Evolutionary conservation across 2,113 vertebrate species (phyloP), one percentile per base, ranked within the genome.

Genomic region (Fulmarus glacialis): DNA sequence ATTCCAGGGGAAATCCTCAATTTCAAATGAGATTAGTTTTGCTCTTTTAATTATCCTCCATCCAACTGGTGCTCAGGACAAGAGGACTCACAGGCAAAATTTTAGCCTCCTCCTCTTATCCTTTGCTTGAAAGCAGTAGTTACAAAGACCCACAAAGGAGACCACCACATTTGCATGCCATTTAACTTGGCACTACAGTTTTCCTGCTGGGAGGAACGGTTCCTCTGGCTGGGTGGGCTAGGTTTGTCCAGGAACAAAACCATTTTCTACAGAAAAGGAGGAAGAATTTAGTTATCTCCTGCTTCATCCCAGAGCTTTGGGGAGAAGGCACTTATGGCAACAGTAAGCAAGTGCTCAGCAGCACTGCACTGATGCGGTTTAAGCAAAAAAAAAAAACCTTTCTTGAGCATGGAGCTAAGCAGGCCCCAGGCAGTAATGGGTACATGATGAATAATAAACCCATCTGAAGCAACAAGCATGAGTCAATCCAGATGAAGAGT

Each of bases 401-500:
- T 80, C 45, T 79, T 71, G 23, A 82, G 62, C 68, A 84, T 55
- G 45, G 32, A 92, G 67, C 82, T 81, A 72, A 92, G 56, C 53
- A 89, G 47, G 70, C 94, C 95, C 30, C 80, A 93, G 77, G 95
- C 96, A 91, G 73, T 82, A 93, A 89, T 89, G 95, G 90, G 59
- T 80, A 89, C 55, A 87, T 18, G 90, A 72, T 83, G 82, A 97
- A 94, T 95, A 96, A 89, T n/a, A 87, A 97, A 93, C 34, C 58
- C 92, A 88, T 90, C 82, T 87, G 53, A 97, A 91, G 87, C 66
- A 94, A 91, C 43, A 90, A 85, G 48, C 62, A 32, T 85, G 90
- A 97, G 93, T 93, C 93, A 97, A 91, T 53, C 58, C 78, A 96
- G 93, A 96, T 88, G 96, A 97, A 96, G 90, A 88, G 82, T 42